Conservation (phyloP, 2,797 vertebrate genomes). For the Syngnathus rostellatus region DNA sequence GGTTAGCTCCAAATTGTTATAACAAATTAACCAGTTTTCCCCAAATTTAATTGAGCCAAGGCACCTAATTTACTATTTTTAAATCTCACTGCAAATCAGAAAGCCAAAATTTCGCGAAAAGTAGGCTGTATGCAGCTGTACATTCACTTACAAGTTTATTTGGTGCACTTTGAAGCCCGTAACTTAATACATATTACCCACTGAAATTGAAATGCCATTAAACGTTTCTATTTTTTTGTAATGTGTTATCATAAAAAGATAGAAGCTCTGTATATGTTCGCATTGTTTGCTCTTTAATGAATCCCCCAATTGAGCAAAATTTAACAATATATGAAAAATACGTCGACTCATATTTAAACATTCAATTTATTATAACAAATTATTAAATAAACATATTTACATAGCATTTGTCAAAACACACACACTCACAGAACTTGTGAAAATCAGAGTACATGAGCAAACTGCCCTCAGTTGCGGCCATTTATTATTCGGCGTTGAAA, state of each 20-base stretch:
- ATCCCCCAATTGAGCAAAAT: background rate
- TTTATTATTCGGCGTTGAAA: slow-evolving; percentile 19
- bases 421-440: slow-evolving; percentile 6
- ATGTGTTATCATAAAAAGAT: no score
- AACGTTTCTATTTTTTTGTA: no score
- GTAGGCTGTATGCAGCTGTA: background rate
- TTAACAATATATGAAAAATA: background rate
- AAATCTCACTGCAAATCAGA: background rate
- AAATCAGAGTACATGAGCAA: slow-evolving; percentile 16
- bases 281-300: background rate
- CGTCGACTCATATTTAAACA: slow-evolving; percentile 12
- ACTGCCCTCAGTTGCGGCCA: slow-evolving; percentile 16
- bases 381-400: slow-evolving; percentile 73
- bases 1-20: background rate
- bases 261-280: no score
- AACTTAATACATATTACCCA: no score
- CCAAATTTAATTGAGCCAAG: background rate
- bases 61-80: background rate
- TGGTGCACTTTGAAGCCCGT: no score
- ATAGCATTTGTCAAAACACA: slow-evolving; percentile 32
- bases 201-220: no score
- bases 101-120: background rate
- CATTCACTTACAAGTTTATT: background rate
- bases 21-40: background rate
- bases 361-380: slow-evolving; percentile 64